A percentile compares a stretch with the other conserved stretches of the same genome.
Conservation (phyloP, 2,888 invertebrate species). For the Pheosia tremula region DNA sequence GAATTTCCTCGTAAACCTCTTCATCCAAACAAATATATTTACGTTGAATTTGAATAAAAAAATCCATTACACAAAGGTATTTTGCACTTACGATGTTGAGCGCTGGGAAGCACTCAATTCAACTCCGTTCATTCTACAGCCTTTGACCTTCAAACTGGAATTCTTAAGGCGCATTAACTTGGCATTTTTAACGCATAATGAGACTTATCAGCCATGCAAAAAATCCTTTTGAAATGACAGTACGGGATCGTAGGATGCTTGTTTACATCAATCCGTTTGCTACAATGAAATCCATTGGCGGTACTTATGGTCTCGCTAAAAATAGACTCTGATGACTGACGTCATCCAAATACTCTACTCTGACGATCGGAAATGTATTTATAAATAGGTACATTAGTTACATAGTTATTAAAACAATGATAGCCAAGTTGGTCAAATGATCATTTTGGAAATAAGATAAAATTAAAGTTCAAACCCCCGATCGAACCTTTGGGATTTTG, state of each 20-base stretch:
- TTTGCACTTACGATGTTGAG: slow-evolving; percentile 7
- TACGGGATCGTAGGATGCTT: slow-evolving; percentile 16
- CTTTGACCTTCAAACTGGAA: slow-evolving; percentile 36
- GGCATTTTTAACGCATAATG: slow-evolving; percentile 17
- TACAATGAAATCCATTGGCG: not conserved
- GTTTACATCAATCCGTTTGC: slow-evolving; percentile 25
- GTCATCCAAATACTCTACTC: not conserved
- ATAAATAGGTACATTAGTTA: not conserved
- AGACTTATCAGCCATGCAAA: slow-evolving; percentile 5
- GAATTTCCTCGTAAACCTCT: slow-evolving; percentile 2
- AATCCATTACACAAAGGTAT: slow-evolving; percentile 11
- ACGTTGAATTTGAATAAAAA: slow-evolving; percentile 16
- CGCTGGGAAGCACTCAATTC: slow-evolving; percentile 28
- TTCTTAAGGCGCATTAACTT: slow-evolving; percentile 16
- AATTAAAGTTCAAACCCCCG: too few relatives aligned
- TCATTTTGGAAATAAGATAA: too few relatives aligned
- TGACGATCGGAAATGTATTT: not conserved
- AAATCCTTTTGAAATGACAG: not conserved
- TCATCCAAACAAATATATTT: slow-evolving; percentile 6
- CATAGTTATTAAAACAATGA: not conserved
- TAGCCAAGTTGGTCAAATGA: too few relatives aligned
- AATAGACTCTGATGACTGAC: not conserved
- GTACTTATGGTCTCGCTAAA: not conserved
- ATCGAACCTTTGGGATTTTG: too few relatives aligned
- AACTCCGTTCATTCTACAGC: slow-evolving; percentile 33